Evolutionary conservation across 92 coral and sea anemone genomes (phyloP).

Genomic region (Epizoanthus fatuus): DNA sequence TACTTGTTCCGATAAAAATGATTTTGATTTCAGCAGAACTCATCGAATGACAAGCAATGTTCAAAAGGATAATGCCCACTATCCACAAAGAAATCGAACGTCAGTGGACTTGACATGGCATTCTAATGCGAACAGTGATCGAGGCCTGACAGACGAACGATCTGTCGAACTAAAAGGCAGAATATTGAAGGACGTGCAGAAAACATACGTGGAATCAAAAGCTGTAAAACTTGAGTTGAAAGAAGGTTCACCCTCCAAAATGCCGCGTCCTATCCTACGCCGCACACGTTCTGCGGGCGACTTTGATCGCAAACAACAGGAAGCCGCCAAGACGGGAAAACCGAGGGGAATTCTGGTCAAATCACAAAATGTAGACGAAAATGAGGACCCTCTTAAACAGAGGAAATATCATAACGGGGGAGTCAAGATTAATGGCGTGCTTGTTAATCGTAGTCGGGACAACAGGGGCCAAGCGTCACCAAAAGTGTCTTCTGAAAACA

Average conservation of each 20-base stretch:
- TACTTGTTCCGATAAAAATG: slow-evolving; percentile 29
- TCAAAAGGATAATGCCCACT: slow-evolving; percentile 32
- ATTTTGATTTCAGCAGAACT: neutral
- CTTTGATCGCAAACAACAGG: slow-evolving; percentile 82
- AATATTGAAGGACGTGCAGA: slow-evolving; percentile 59
- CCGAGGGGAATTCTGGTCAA: slow-evolving; percentile 93
- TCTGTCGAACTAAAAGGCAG: slow-evolving; percentile 45
- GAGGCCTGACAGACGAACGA: slow-evolving; percentile 10
- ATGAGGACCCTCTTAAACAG: slow-evolving; percentile 61
- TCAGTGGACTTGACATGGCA: slow-evolving; percentile 59
- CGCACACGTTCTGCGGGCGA: slow-evolving; percentile 92
- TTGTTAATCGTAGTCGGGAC: slow-evolving; percentile 77
- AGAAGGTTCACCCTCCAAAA: slow-evolving; percentile 82
- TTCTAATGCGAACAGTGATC: slow-evolving; percentile 1
- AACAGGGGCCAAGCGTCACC: slow-evolving; percentile 60
- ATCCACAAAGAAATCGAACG: slow-evolving; percentile 66
- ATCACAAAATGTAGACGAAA: slow-evolving; percentile 78
- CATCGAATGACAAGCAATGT: slow-evolving; percentile 22
- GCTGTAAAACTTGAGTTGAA: slow-evolving; percentile 88
- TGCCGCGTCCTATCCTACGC: slow-evolving; percentile 89
- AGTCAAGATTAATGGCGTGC: slow-evolving; percentile 96
- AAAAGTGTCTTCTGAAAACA: slow-evolving; percentile 58
- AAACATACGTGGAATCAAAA: slow-evolving; percentile 85
- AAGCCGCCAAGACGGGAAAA: slow-evolving; percentile 67
- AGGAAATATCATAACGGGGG: slow-evolving; percentile 56